Base-by-base conservation (phyloP, 2,888 invertebrate genomes). In the Cephus sareptanus region DNA sequence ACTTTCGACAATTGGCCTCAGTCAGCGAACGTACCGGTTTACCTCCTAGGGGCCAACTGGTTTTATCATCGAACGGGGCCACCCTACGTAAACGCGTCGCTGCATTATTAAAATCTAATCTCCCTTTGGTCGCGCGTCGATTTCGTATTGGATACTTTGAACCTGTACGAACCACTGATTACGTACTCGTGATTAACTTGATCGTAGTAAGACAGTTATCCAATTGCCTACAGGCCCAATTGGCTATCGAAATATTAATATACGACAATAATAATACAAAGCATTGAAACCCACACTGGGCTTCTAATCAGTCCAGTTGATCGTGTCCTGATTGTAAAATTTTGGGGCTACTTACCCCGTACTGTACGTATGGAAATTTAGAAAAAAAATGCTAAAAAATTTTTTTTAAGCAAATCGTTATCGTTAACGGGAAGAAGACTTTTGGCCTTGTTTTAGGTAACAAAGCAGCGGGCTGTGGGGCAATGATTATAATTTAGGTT, bases 81-180 rank as follows among this genome's bases (percentile, higher is more conserved):
- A 33, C 73, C 75, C 70, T 81, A 75, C 83, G 84, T 86, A 85
- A 85, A 84, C 87, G 84, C 81, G 87, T 15, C 86, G 88, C 88
- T 89, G 87, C 88, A 89, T 90, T 89, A 90, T 90, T 90, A 90
- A 89, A 89, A 90, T 89, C 88, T 89, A 89, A 90, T 90, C 89
- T 88, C 85, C 87, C 88, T 85, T 84, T 81, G 56, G 56, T 56
- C 23, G 23, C 56, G 9, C 56, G 9, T 56, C 56, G 23, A 56
- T 56, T 23, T 56, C 23, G 1, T 56, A 56, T 9, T 56, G 56
- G 56, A 23, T 56, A 56, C 56, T 23, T 56, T 23, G 23, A 56
- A 9, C 23, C 2, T 0, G 9, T 56, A 56, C 56, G 23, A 56
- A 56, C 0, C 56, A 56, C 56, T 56, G 56, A 56, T 56, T 23